A percentile compares a stretch with the other conserved stretches of the same genome.
Evolutionary conservation across 2,888 invertebrate genomes (phyloP).

Genomic region (Drosophila subsilvestris): DNA sequence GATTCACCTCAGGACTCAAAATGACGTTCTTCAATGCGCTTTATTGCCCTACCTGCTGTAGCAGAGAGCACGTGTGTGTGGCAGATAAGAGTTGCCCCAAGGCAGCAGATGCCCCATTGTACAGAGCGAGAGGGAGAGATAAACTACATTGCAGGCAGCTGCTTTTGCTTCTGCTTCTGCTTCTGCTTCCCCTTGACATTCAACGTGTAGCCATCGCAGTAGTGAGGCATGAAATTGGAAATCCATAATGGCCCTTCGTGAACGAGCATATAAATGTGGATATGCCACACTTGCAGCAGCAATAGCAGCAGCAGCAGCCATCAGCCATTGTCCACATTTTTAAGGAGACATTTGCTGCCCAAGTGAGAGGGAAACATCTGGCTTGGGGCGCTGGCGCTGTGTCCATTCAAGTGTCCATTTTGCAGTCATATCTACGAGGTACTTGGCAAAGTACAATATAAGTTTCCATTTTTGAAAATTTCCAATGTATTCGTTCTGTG

Average conservation of each 20-base stretch:
- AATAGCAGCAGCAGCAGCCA: constrained; percentile 1
- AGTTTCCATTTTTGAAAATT: background rate
- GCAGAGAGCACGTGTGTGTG: constrained; percentile 10
- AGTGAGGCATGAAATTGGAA: constrained; percentile 74
- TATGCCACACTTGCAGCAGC: background rate
- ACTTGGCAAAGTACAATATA: background rate
- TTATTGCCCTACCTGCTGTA: constrained; percentile 60
- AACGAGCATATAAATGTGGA: constrained; percentile 34
- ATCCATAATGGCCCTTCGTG: constrained; percentile 61
- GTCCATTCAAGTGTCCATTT: constrained; percentile 1
- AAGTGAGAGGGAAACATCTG: too few species aligned
- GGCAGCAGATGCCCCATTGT: constrained; percentile 10
- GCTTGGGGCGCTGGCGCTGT: too few species aligned
- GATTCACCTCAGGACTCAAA: constrained; percentile 50
- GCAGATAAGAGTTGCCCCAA: constrained; percentile 52
- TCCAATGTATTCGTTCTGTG: background rate
- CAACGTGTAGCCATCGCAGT: constrained; percentile 13
- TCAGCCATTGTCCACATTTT: constrained; percentile 6
- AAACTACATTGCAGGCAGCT: too few species aligned
- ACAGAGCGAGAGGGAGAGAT: constrained; percentile 9
- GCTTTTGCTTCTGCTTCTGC: too few species aligned
- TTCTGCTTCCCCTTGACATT: constrained; percentile 51
- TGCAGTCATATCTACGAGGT: background rate
- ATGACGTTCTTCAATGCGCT: constrained; percentile 65
- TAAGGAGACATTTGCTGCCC: background rate